These are phyloP conservation scores for Metallyticus violacea DNA, from an alignment of 2,888 invertebrate species.

Conservation along the genomic window DNA sequence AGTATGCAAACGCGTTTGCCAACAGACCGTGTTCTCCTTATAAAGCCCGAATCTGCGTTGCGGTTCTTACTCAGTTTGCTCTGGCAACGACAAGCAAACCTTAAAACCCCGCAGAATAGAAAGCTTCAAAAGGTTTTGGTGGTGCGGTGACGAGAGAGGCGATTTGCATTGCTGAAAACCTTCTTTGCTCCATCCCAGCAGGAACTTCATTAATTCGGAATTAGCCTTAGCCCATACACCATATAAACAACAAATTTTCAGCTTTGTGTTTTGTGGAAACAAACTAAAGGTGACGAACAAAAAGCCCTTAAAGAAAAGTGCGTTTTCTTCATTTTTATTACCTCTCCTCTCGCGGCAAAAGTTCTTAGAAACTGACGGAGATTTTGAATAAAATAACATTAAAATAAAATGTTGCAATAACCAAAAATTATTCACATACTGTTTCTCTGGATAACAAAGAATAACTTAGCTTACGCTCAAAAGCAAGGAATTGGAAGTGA, in stretches of 20 bases:
- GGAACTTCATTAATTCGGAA: not conserved
- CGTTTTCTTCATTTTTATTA: not conserved
- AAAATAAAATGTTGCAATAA: not conserved
- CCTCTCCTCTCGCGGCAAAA: not conserved
- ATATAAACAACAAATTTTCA: not conserved
- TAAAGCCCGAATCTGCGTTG: no score
- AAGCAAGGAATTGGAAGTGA: no score
- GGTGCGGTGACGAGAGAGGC: not conserved
- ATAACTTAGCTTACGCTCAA: no score
- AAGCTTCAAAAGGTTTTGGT: not conserved
- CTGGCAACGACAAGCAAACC: not conserved
- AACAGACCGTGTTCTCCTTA: not conserved
- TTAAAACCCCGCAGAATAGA: not conserved
- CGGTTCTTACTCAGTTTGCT: not conserved
- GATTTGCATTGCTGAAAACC: constrained; percentile 10
- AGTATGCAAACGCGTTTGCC: not conserved
- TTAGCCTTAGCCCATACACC: not conserved
- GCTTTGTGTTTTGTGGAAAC: not conserved
- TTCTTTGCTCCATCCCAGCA: not conserved
- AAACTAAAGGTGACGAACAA: not conserved
- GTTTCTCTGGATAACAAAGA: not conserved
- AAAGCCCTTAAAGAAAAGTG: not conserved
- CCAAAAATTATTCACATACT: not conserved
- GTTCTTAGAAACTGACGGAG: not conserved
- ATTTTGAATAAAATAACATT: not conserved